Evolutionary conservation across 2,888 invertebrate species (phyloP), one percentile per base, ranked within the genome.

Genomic region (Eristalis tenax): DNA sequence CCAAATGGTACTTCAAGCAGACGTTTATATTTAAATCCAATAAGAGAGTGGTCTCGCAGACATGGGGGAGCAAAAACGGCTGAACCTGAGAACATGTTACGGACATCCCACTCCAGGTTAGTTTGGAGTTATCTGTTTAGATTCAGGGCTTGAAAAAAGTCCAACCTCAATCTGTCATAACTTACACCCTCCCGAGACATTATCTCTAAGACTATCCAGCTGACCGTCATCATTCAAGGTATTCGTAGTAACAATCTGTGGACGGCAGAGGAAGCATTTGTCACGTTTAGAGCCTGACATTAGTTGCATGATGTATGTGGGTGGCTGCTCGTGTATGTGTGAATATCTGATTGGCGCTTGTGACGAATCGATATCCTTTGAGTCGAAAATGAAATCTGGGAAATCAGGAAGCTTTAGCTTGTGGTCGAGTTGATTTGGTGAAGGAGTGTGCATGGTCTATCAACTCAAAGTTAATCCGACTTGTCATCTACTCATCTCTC

Each of bases 211-310:
- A 65, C 38, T 18, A 18, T 22, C 64, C 15, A 65, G 32, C 35
- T 65, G 64, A 65, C 64, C 64, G 64, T 38, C 64, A 65, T 65
- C 64, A 65, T 32, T 32, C 64, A 65, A 65, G 38, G 64, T 35
- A 59, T 59, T 59, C 59, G 26, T 38, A 65, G 38, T 35, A 65
- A 65, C 38, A 18, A 38, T 13, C 18, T 22, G 35, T 28, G 32
- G 38, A 65, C 10, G 64, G 18, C 5, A 13, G 35, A 65, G 22
- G 22, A 65, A 23, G 13, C 32, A 65, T 65, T 65, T 65, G 38
- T 38, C 64, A 65, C 64, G 64, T 65, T 59, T 59, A 59, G 50
- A 18, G 50, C 18, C 50, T 8, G 50, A 18, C 50, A 18, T 50
- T 50, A 50, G 50, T 50, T 18, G 50, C 50, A 8, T 50, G 50